Conservation (phyloP, 2,797 vertebrate species). For the Sebastes kiyomatsui region DNA sequence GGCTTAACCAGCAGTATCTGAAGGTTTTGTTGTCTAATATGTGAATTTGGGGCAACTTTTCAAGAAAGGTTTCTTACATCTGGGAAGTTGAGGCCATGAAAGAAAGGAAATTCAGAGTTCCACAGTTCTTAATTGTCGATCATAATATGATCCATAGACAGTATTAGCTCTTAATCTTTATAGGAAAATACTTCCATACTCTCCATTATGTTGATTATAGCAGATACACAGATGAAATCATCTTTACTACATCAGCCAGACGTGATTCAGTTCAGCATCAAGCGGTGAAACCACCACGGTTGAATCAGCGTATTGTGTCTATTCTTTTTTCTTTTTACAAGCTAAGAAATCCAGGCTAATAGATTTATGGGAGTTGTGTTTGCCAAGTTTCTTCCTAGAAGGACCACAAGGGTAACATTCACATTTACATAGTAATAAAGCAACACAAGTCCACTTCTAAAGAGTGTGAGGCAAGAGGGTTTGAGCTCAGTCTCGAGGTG, state of each 20-base stretch:
- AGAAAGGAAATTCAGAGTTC: neutral
- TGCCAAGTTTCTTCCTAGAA: slow-evolving; percentile 16
- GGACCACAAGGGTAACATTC: neutral
- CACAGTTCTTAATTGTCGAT: neutral
- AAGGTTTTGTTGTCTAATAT: neutral
- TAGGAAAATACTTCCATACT: neutral
- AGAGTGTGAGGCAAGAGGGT: neutral
- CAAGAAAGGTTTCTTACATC: neutral
- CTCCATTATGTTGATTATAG: neutral
- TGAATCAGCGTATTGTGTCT: slow-evolving; percentile 38
- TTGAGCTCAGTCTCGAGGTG: neutral
- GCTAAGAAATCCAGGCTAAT: slow-evolving; percentile 47
- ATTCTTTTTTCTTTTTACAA: slow-evolving; percentile 18
- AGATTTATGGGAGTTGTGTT: slow-evolving; percentile 26
- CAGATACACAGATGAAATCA: slow-evolving; percentile 20
- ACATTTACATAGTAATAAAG: neutral
- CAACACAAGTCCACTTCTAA: too few species aligned
- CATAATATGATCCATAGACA: neutral
- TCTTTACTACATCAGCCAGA: neutral
- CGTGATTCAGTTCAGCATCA: slow-evolving; percentile 18
- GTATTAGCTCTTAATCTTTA: neutral
- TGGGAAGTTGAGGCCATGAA: neutral
- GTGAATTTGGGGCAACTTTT: neutral
- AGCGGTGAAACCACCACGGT: slow-evolving; percentile 32
- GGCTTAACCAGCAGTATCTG: neutral